Base-by-base conservation (phyloP, 2,888 invertebrate species). In the Ochropleura plecta region DNA sequence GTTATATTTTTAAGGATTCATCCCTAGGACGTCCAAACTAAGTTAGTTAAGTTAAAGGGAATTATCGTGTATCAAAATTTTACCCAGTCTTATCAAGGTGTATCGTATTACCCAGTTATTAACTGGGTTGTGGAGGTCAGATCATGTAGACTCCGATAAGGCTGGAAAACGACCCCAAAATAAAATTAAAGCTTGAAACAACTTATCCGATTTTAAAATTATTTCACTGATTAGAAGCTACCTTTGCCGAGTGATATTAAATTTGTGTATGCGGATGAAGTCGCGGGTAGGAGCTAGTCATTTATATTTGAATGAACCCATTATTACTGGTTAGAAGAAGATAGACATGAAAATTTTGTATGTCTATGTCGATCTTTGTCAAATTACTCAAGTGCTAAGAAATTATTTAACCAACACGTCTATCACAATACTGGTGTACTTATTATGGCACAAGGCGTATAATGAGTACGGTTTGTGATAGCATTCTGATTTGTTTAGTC, bases 401-500 rank as follows among this genome's bases (percentile, higher is more conserved):
- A 46, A 76, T 76, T 70, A 66, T 69, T 76, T 57, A 70, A 75
- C 44, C 12, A 66, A 70, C 40, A 30, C n/a, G 46, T 66, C 48
- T 62, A 78, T 73, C 78, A 73, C 46, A 78, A 67, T 78, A 57
- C 12, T 51, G 49, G 14, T 63, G 55, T 76, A 76, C 76, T 76
- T 57, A 57, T 57, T 49, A 63, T 51, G 18, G 63, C 77, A 42
- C 64, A 64, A 77, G 63, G 76, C 63, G 44, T 70, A 18, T 70
- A 76, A 64, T 70, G 70, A 70, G 49, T 51, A 64, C 44, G 70
- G 49, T 64, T 76, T 57, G 76, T 71, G 55, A 71, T 77, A 77
- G 77, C 64, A 77, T 57, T 77, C 64, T 71, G 70, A 78, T 72
- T 73, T 78, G 62, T 73, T 70, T 73, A 40, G 48, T 30, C 65